Percentiles rank a stretch among this genome's conserved stretches.
Conservation (phyloP, 92 coral and sea anemone genomes). For the Chrysogorgia sp. region DNA sequence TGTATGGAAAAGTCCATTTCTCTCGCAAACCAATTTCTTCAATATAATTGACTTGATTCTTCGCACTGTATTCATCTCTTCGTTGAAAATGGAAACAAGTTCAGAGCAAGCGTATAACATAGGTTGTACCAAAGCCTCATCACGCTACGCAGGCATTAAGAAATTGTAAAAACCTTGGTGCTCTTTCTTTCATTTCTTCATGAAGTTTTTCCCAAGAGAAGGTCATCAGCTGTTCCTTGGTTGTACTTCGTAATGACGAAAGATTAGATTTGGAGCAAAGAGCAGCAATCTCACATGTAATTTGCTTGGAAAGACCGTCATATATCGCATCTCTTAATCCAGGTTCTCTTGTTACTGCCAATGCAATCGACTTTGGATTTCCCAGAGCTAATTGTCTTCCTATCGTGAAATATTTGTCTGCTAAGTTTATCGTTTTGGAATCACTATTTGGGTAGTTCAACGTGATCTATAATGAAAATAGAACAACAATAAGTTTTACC, state of each 20-base stretch:
- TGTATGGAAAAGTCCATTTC: too few relatives aligned
- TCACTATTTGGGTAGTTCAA: slow-evolving; percentile 30
- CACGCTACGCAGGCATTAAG: slow-evolving; percentile 15
- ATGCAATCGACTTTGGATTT: slow-evolving; percentile 22
- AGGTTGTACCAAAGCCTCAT: slow-evolving; percentile 3
- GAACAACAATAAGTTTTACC: too few relatives aligned
- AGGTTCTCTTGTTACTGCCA: slow-evolving; percentile 9
- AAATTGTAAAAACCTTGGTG: slow-evolving; percentile 41
- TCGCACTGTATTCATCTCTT: slow-evolving; percentile 57
- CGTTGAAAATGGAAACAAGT: slow-evolving; percentile 36
- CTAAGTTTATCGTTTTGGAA: slow-evolving; percentile 5
- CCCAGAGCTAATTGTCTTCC: slow-evolving; percentile 45
- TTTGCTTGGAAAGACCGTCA: slow-evolving; percentile 10
- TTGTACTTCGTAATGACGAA: slow-evolving; percentile 28
- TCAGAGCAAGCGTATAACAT: slow-evolving; percentile 44
- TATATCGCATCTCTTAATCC: slow-evolving; percentile 28
- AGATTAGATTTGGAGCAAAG: slow-evolving; percentile 24
- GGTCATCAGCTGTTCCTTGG: slow-evolving; percentile 3
- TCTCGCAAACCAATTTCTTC: too few relatives aligned
- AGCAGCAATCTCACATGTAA: slow-evolving; percentile 15
- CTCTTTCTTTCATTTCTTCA: slow-evolving; percentile 30
- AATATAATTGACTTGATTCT: slow-evolving; percentile 47
- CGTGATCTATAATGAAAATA: slow-evolving; percentile 9
- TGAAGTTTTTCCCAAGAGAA: slow-evolving; percentile 36
- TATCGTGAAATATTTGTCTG: slow-evolving; percentile 24